Percentiles rank a stretch among this genome's conserved stretches.
Conservation (phyloP, 2,113 vertebrate genomes). For the Himantopus leucocephalus region DNA sequence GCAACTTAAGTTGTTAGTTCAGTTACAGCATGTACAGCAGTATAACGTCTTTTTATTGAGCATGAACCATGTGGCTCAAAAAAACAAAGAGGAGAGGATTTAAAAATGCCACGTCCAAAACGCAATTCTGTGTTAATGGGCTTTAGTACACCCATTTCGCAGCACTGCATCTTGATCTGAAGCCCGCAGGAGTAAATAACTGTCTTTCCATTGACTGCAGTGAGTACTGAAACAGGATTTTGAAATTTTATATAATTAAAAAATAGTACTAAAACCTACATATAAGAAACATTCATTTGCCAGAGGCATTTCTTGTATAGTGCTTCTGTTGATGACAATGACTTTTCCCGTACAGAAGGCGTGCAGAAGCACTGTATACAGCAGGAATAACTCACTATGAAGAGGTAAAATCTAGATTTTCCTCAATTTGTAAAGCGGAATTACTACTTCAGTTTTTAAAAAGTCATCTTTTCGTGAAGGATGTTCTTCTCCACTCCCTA, state of each 20-base stretch:
- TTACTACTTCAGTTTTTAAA: background rate
- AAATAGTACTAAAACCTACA: background rate
- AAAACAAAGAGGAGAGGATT: constrained; percentile 44
- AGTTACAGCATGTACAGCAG: constrained; percentile 41
- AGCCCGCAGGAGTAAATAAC: background rate
- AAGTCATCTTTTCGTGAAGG: background rate
- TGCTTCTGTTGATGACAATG: background rate
- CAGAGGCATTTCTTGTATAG: background rate
- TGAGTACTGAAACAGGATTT: background rate
- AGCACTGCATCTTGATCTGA: background rate
- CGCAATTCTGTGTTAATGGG: background rate
- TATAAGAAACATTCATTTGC: background rate
- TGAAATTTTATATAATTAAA: background rate
- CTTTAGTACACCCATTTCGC: background rate
- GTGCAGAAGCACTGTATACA: background rate
- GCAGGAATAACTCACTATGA: background rate
- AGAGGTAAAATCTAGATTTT: background rate
- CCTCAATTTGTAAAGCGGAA: background rate
- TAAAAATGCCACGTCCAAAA: constrained; percentile 47
- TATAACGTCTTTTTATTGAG: constrained; percentile 67
- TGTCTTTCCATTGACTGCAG: background rate
- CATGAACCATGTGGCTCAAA: background rate
- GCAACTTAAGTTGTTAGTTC: constrained; percentile 70
- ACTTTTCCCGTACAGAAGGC: background rate
- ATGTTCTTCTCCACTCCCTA: background rate